Evolutionary conservation across 2,797 vertebrate genomes (phyloP).

Genomic region (Megalops cyprinoides): DNA sequence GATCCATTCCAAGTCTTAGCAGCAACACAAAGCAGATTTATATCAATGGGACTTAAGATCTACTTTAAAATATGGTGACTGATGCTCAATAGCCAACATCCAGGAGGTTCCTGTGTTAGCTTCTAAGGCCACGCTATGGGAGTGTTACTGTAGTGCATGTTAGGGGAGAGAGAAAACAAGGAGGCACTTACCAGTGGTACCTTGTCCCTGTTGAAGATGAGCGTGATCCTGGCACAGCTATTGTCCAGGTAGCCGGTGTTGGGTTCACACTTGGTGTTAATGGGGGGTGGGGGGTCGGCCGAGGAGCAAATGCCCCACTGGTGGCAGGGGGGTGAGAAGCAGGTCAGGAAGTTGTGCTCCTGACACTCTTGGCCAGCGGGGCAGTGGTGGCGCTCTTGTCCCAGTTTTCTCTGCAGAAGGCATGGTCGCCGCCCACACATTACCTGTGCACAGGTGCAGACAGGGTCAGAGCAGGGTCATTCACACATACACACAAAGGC

Average conservation of each 20-base stretch:
- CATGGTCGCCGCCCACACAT: slow-evolving; percentile 86
- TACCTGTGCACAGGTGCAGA: slow-evolving; percentile 70
- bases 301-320: slow-evolving; percentile 86
- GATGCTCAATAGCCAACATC: no score
- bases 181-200: slow-evolving; percentile 82
- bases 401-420: slow-evolving; percentile 65
- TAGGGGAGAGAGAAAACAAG: not conserved
- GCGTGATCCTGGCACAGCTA: slow-evolving; percentile 88
- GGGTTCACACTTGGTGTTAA: slow-evolving; percentile 81
- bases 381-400: slow-evolving; percentile 60
- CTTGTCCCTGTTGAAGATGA: slow-evolving; percentile 85
- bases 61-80: not conserved
- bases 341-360: slow-evolving; percentile 79
- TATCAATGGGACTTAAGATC: not conserved
- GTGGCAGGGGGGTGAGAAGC: slow-evolving; percentile 85
- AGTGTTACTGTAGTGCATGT: no score
- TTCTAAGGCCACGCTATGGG: no score
- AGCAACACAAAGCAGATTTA: not conserved
- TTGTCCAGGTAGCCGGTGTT: slow-evolving; percentile 82
- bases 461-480: not conserved
- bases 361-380: slow-evolving; percentile 81
- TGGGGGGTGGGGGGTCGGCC: slow-evolving; percentile 63
- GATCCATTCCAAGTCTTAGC: not conserved
- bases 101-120: no score
- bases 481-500: slow-evolving; percentile 3